These are phyloP conservation scores for Pantala flavescens DNA, from an alignment of 1,140 invertebrate species.

Conservation along the genomic window DNA sequence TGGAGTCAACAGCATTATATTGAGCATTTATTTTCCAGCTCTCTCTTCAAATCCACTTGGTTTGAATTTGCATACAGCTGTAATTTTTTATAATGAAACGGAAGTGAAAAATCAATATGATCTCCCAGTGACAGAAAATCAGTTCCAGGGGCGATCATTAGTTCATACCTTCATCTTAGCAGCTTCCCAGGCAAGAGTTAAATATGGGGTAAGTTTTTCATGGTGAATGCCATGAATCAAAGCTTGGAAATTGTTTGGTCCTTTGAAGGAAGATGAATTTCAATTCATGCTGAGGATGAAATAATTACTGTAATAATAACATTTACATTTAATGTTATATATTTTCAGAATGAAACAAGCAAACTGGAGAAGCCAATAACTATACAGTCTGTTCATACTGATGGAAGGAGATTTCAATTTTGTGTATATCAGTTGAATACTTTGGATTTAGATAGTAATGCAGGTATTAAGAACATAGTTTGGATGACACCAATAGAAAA, in stretches of 20 bases:
- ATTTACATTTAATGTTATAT: slow-evolving; percentile 14
- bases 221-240: background rate
- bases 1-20: too few species aligned
- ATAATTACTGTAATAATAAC: too few species aligned
- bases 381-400: slow-evolving; percentile 67
- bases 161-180: slow-evolving; percentile 62
- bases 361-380: slow-evolving; percentile 64
- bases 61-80: slow-evolving; percentile 50
- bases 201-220: slow-evolving; percentile 49
- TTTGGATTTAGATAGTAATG: slow-evolving; percentile 47
- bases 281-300: too few species aligned
- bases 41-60: background rate
- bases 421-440: slow-evolving; percentile 79
- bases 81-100: slow-evolving; percentile 51
- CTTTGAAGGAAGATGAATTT: too few species aligned
- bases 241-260: too few species aligned
- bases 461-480: slow-evolving; percentile 66
- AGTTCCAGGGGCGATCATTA: slow-evolving; percentile 54
- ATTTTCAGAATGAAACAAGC: slow-evolving; percentile 46
- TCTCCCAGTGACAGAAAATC: slow-evolving; percentile 48
- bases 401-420: slow-evolving; percentile 65
- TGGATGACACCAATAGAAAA: slow-evolving; percentile 54
- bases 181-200: slow-evolving; percentile 53
- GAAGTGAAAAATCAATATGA: slow-evolving; percentile 52
- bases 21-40: too few species aligned